Percentiles rank a stretch among this genome's conserved stretches.
Conservation (phyloP, 2,113 vertebrate genomes). For the Saccopteryx bilineata region DNA sequence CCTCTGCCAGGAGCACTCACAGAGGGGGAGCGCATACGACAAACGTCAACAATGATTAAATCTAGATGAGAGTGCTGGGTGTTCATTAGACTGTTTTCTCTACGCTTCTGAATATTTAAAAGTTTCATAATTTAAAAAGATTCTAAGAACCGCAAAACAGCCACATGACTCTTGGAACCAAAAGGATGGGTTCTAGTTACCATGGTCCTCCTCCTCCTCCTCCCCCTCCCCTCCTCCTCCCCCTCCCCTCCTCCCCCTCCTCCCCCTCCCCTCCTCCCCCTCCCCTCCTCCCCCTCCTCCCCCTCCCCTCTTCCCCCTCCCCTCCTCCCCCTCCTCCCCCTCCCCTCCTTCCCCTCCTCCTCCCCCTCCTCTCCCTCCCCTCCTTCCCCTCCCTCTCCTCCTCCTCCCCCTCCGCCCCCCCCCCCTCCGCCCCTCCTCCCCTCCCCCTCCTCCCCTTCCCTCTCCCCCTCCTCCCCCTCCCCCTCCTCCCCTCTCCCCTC, state of each 20-base stretch:
- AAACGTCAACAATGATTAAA: background rate
- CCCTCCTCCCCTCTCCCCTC: too few relatives aligned
- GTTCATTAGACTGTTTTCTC: slow-evolving; percentile 11
- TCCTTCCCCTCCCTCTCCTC: too few relatives aligned
- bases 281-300: background rate
- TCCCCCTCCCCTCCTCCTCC: too few relatives aligned
- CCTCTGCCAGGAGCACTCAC: background rate
- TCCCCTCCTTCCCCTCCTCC: background rate
- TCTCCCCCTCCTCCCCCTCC: too few relatives aligned
- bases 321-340: background rate
- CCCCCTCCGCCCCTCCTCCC: too few relatives aligned
- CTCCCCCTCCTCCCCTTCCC: background rate
- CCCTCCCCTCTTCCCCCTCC: background rate
- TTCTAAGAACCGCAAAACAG: background rate
- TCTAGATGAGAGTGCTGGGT: background rate
- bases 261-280: too few relatives aligned
- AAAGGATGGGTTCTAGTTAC: background rate
- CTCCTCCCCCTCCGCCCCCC: too few relatives aligned
- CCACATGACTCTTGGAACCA: background rate
- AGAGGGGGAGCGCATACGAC: background rate
- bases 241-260: too few relatives aligned
- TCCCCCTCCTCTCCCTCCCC: background rate
- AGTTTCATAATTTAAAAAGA: background rate
- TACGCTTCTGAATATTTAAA: slow-evolving; percentile 16
- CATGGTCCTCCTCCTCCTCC: background rate